Evolutionary conservation across 2,113 vertebrate species (phyloP), one percentile per base, ranked within the genome.

Genomic region (Arizona elegans): DNA sequence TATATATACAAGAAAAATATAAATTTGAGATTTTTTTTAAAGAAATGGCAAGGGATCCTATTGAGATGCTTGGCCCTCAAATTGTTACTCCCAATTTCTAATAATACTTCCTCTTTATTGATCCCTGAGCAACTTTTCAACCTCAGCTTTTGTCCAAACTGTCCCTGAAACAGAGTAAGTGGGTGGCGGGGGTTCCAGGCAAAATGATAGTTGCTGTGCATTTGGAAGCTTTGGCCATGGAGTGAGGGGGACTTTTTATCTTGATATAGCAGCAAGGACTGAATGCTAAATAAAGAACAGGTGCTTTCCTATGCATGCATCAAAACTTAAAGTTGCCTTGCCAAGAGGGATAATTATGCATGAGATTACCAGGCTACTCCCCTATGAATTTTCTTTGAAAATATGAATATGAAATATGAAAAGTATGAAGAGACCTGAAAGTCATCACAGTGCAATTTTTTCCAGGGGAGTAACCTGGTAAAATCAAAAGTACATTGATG

Each of bases 391-490:
- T 55, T 87, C 86, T 50, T 62, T 12, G 52, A 59, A 0, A 0
- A 17, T 56, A 23, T n/a, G 7, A 8, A 59, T 59, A 59, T 59
- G 58, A 59, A 59, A 59, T 59, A 58, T 59, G 8, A 24, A 59
- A 59, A 59, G 24, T 59, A 26, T 26, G 23, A 59, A 86, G 89
- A 94, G 65, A 94, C 38, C 86, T 75, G 29, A 17, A 86, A 24
- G 8, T 10, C 38, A 26, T 85, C 90, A 54, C 2, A 92, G 4
- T 6, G 56, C 29, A 86, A 91, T 91, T 93, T 95, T 95, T 93
- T 95, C 85, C 85, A 88, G 75, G 93, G 62, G 56, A 93, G 26
- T 13, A 11, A 86, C 75, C 56, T 58, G 54, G 56, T 43, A 93
- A 93, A 93, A 89, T 93, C 86, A 43, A 93, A 90, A 65, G 56